phyloP scores from a whole-genome alignment of 2,797 vertebrate species.

The Molothrus ater region DNA sequence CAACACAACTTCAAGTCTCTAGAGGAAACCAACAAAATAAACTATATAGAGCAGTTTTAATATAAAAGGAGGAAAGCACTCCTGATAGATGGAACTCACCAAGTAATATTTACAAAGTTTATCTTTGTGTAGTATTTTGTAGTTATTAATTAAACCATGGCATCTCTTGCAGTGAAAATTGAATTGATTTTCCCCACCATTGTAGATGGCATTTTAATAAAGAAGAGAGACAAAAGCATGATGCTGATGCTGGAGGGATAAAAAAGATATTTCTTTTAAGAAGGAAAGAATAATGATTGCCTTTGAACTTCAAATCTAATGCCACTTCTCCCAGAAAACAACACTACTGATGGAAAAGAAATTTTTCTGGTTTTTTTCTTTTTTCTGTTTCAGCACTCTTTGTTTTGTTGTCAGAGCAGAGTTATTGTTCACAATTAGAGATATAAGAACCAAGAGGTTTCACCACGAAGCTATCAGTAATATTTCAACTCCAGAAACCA shows the following conservation, averaged over 20 bases:
- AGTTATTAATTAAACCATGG: slow-evolving; percentile 19
- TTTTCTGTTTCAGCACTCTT: not conserved
- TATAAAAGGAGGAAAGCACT: slow-evolving; percentile 4
- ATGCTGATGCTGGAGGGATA: not conserved
- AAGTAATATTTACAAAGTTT: not conserved
- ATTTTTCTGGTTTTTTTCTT: not conserved
- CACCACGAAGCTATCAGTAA: not conserved
- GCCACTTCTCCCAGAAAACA: not conserved
- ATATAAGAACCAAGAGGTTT: not conserved
- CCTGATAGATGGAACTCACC: not conserved
- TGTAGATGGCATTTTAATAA: not conserved
- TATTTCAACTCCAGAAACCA: not conserved
- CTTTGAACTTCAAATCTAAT: not conserved
- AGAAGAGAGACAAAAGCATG: not conserved
- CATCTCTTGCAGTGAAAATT: not conserved
- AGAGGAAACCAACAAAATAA: slow-evolving; percentile 25
- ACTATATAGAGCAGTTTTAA: not conserved
- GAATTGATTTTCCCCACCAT: not conserved
- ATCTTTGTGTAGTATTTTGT: not conserved
- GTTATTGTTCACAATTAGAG: not conserved
- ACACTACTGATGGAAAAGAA: not conserved
- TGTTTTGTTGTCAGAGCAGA: not conserved
- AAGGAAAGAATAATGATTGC: not conserved
- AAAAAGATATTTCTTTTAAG: not conserved
- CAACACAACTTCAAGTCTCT: not conserved